Evolutionary conservation across 1,140 invertebrate genomes (phyloP), one percentile per base, ranked within the genome.

Genomic region (Dufourea novaeangliae): DNA sequence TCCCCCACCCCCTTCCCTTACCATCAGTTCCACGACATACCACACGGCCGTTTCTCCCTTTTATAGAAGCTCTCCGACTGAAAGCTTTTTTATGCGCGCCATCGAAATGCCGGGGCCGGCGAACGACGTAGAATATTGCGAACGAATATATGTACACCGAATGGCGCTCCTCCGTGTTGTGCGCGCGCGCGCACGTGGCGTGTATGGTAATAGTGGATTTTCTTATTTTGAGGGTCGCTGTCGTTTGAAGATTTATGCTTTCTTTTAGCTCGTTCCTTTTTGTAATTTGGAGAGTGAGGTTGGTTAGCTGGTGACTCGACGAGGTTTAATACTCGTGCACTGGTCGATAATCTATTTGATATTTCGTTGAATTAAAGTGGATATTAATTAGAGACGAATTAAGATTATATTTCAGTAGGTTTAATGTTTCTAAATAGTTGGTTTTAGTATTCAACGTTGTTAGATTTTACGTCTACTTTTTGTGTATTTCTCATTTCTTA

Each of bases 11-110:
- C n/a, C n/a, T n/a, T n/a, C n/a, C n/a, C n/a, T n/a, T n/a, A n/a
- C n/a, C n/a, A n/a, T n/a, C n/a, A n/a, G n/a, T n/a, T 69, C 46
- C 1, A 27, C 46, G 34, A 11, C 72, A 68, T 68, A 57, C 52
- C 52, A 12, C 27, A 3, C 72, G 7, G 25, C 61, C 14, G 29
- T 22, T 59, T 37, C 52, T n/a, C 64, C 64, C 73, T 27, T 76
- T 76, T 69, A 68, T 69, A 59, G 39, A 69, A 69, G 20, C 72
- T n/a, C 27, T 17, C 22, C 14, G 52, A 20, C 34, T 57, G 67
- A 57, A 70, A 70, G 67, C 67, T 70, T 70, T 70, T 70, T 70
- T 70, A 25, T 57, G 25, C 7, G 66, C 50, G 50, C 34, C 54
- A 57, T 29, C 44, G 67, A 39, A 61, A 71, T 71, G 39, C 37